phyloP scores from a whole-genome alignment of 23 tunicate genomes.

The Ciona savignyi region DNA sequence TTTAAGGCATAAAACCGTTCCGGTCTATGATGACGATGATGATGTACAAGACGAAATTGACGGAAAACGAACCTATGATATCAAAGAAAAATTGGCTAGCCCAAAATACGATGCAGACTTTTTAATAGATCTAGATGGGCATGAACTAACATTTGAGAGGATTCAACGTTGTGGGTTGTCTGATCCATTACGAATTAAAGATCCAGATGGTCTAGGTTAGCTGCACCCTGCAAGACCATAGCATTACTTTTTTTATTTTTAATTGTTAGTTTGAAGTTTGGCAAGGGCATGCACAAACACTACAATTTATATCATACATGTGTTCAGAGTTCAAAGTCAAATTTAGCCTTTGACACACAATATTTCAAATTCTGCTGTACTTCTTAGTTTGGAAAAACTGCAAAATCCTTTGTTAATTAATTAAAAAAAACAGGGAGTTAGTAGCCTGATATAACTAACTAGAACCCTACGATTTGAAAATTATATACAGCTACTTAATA shows the following conservation, averaged over 20 bases:
- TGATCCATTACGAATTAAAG: constrained; percentile 61
- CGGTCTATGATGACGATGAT: constrained; percentile 89
- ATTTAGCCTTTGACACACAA: too few relatives aligned
- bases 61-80: constrained; percentile 76
- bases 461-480: too few relatives aligned
- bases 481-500: too few relatives aligned
- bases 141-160: constrained; percentile 58
- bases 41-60: constrained; percentile 86
- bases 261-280: too few relatives aligned
- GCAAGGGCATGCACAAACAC: too few relatives aligned
- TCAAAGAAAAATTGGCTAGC: constrained; percentile 48
- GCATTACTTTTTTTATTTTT: background rate
- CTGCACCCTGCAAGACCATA: background rate
- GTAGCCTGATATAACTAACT: too few relatives aligned
- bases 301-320: too few relatives aligned
- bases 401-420: too few relatives aligned
- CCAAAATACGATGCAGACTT: constrained; percentile 49
- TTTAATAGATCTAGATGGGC: constrained; percentile 37
- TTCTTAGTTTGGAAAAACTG: too few relatives aligned
- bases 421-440: too few relatives aligned
- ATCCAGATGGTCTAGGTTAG: constrained; percentile 76
- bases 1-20: constrained; percentile 76
- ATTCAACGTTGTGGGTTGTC: constrained; percentile 53
- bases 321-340: too few relatives aligned
- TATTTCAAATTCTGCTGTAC: too few relatives aligned